Percentiles rank a stretch among this genome's conserved stretches.
These are phyloP conservation scores for Ptychoptera contaminata DNA, from an alignment of 2,888 invertebrate genomes.

Conservation along the genomic window DNA sequence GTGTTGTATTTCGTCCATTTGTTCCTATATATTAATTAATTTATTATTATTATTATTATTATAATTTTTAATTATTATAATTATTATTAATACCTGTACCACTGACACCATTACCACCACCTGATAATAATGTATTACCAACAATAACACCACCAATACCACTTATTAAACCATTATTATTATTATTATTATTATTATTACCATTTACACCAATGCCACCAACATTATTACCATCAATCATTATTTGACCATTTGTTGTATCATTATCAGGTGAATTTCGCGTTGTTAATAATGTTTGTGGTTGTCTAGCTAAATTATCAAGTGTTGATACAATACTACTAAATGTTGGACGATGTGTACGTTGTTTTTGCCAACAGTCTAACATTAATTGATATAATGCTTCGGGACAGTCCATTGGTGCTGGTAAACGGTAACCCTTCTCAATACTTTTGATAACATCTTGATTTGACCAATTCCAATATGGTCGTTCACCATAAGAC, in stretches of 20 bases:
- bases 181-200: no score
- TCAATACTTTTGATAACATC: constrained; percentile 98
- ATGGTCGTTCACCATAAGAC: constrained; percentile 97
- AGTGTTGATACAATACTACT: constrained; percentile 85
- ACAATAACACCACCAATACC: no score
- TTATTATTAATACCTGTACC: no score
- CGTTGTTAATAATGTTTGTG: constrained; percentile 48
- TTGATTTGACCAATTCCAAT: constrained; percentile 93
- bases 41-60: no score
- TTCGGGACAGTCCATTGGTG: constrained; percentile 96
- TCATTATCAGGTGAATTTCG: constrained; percentile 2
- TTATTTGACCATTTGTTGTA: constrained; percentile 41
- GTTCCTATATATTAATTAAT: background rate
- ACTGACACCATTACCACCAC: no score
- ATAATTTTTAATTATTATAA: no score
- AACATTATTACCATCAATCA: constrained; percentile 20
- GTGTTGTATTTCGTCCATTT: constrained; percentile 15
- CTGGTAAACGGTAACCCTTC: constrained; percentile 87
- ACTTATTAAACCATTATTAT: background rate
- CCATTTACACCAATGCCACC: background rate
- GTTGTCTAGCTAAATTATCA: constrained; percentile 86
- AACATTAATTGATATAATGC: constrained; percentile 96
- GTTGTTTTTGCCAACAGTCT: constrained; percentile 98
- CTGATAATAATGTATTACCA: no score
- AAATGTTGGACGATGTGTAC: constrained; percentile 89